phyloP scores from a whole-genome alignment of 2,113 vertebrate genomes.

The Conger conger region DNA sequence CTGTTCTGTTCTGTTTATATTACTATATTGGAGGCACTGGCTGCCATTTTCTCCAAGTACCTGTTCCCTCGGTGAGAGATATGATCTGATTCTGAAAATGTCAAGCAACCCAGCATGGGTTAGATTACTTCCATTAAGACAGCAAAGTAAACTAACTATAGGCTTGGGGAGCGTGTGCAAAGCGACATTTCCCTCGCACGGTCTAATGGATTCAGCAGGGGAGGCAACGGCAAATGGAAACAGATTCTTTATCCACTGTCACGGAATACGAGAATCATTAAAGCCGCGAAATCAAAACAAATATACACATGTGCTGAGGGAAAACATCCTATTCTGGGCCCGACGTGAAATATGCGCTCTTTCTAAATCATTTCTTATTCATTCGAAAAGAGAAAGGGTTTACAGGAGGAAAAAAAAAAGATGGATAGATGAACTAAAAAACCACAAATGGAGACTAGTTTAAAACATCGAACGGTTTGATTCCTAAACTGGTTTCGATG shows the following conservation, averaged over 20 bases:
- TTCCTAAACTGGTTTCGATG: conserved; percentile 16
- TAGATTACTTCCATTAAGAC: conserved; percentile 53
- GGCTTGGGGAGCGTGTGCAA: conserved; percentile 53
- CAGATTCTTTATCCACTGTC: conserved; percentile 59
- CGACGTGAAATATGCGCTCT: conserved; percentile 1
- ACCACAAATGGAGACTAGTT: neutral
- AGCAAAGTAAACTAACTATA: conserved; percentile 50
- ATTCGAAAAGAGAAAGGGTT: neutral
- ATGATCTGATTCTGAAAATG: conserved; percentile 56
- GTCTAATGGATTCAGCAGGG: conserved; percentile 51
- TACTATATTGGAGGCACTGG: conserved; percentile 50
- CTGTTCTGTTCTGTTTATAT: conserved; percentile 34
- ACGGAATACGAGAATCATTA: conserved; percentile 52
- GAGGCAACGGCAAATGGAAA: conserved; percentile 56
- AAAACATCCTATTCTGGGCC: conserved; percentile 13
- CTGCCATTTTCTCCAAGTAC: conserved; percentile 48
- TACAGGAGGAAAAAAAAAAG: neutral
- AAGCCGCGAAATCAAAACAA: conserved; percentile 47
- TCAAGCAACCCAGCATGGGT: conserved; percentile 43
- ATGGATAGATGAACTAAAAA: neutral
- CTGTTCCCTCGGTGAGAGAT: conserved; percentile 46
- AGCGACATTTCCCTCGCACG: conserved; percentile 57
- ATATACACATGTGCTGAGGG: conserved; percentile 26
- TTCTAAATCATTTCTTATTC: neutral
- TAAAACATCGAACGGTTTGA: conserved; percentile 23